Evolutionary conservation across 2,888 invertebrate species (phyloP), one percentile per base, ranked within the genome.

Genomic region (Chrysomela aeneicollis): DNA sequence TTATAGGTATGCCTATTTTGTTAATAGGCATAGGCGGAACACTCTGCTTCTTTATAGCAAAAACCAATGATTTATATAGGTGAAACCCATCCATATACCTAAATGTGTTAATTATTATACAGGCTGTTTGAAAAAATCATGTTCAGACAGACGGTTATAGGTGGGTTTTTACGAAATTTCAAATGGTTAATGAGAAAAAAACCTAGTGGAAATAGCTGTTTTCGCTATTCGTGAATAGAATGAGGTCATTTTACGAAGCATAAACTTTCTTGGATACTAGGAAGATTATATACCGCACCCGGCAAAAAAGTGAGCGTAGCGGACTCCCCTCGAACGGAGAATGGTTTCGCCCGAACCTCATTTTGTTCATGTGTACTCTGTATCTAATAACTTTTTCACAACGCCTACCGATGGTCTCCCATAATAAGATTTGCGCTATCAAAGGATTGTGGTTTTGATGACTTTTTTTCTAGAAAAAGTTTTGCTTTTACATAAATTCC

Each of bases 301-400:
- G 76, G 72, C 73, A 75, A 75, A 74, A 77, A 78, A 77, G 75
- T 67, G 77, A 77, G 74, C 66, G 52, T 61, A 68, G 74, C 76
- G 78, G 75, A 79, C 83, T 79, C 81, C 82, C 83, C 83, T 78
- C 77, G 73, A 51, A 72, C 74, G 71, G 71, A 77, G 76, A 83
- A 82, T 84, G 84, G 84, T 83, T 84, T 74, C 74, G 80, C 77
- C 84, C 83, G 75, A 82, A 81, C 82, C 83, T 82, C 82, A 82
- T 83, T 83, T 82, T 82, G 83, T 82, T 82, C 82, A 81, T 81
- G 78, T 78, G 78, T 75, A 77, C 79, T 78, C 77, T 74, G 75
- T 78, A 79, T 78, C 81, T 79, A 78, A 78, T 80, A 79, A 80
- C 75, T 82, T 81, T 82, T 82, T 79, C 81, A 77, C 76, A 76